Base-by-base conservation (phyloP, 2,888 invertebrate genomes). In the Scaptomyza flava region DNA sequence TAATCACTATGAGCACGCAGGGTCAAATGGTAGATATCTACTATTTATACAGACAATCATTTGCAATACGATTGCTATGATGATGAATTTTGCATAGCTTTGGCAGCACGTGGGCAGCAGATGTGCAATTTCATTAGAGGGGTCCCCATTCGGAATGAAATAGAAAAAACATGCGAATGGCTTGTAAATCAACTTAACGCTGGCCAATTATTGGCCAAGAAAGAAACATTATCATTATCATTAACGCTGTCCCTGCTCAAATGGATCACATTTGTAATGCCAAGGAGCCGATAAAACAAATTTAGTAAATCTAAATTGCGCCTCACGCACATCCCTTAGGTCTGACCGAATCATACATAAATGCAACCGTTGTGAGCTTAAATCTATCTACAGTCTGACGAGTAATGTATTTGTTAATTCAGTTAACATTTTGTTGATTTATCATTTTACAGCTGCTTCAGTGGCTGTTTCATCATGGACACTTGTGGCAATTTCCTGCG, bases 391-490 rank as follows among this genome's bases (percentile, higher is more conserved):
- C 3, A 34, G 11, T 34, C 12, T 12, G 11, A 34, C n/a, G 2
- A 8, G 12, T 12, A 5, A 1, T 12, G 12, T 34, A 5, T n/a
- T 17, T 17, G 17, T 17, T 17, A n/a, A 36, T n/a, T 6, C 6
- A 36, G 14, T 31, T 42, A 11, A 20, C 34, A 41, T 11, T 30
- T n/a, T 31, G 4, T 41, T 20, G 6, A n/a, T 42, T n/a, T 31
- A 12, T 31, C n/a, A 2, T n/a, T 17, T 53, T 78, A 7, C 93
- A 96, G 96, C 95, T 50, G 94, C 95, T 70, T 95, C 95, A 0
- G 96, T 96, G 38, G 94, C 95, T 3, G 96, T 96, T 5, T 95
- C 95, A 31, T 95, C 95, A 2, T 96, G 96, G 94, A 96, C 96
- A 0, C 89, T 96, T 76, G 96, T 96, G 33, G 95, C 95, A 47